Evolutionary conservation across 2,113 vertebrate species (phyloP).

Genomic region (Lepus europaeus): DNA sequence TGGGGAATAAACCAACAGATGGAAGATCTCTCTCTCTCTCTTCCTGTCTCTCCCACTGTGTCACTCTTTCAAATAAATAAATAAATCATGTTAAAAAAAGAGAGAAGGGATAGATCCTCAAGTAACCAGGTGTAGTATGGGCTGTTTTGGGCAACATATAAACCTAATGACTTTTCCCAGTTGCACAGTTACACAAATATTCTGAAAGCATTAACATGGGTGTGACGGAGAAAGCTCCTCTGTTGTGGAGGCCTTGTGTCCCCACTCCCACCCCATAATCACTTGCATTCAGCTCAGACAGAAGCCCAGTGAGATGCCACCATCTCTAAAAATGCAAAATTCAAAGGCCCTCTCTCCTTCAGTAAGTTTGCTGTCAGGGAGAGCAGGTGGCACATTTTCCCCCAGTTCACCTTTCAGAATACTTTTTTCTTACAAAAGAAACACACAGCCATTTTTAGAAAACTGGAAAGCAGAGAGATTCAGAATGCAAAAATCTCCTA

Average conservation of each 20-base stretch:
- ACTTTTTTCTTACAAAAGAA: not conserved
- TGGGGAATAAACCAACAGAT: no score
- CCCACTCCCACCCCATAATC: not conserved
- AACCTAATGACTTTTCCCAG: not conserved
- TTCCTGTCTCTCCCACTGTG: no score
- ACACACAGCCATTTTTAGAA: not conserved
- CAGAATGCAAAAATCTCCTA: conserved; percentile 17
- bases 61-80: no score
- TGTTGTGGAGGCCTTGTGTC: not conserved
- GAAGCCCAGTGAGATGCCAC: not conserved
- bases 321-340: not conserved
- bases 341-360: not conserved
- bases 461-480: not conserved
- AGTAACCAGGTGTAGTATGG: not conserved
- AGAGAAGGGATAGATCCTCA: not conserved
- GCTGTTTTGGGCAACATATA: not conserved
- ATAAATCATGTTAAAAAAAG: no score
- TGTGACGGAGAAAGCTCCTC: not conserved
- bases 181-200: not conserved
- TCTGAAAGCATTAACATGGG: not conserved
- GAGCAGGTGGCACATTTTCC: not conserved
- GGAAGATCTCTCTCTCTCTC: no score
- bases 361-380: not conserved
- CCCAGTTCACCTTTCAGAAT: not conserved
- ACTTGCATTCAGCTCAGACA: not conserved